Evolutionary conservation across 2,797 vertebrate genomes (phyloP).

Genomic region (Naso thynnoides): DNA sequence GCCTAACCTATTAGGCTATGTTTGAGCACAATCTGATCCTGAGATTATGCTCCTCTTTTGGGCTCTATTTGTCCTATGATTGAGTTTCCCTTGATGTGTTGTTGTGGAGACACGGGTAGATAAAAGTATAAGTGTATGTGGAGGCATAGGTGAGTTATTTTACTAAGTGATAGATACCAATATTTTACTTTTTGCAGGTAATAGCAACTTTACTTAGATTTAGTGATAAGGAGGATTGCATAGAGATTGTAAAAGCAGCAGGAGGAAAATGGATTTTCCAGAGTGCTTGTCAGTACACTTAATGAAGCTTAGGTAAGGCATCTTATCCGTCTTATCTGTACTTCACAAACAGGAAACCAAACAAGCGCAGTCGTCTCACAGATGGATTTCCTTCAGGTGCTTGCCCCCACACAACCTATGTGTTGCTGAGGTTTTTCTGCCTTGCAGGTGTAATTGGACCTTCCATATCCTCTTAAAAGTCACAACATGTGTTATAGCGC

Average conservation of each 20-base stretch:
- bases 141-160: no score
- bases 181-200: background rate
- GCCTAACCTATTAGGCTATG: no score
- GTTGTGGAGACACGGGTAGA: background rate
- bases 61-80: background rate
- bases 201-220: background rate
- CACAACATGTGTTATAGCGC: background rate
- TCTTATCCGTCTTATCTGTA: slow-evolving; percentile 21
- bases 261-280: background rate
- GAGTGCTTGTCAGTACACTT: background rate
- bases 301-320: background rate
- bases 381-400: background rate
- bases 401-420: slow-evolving; percentile 5
- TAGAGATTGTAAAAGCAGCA: background rate
- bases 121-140: background rate
- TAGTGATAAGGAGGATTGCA: background rate
- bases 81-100: background rate
- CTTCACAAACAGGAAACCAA: slow-evolving; percentile 63
- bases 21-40: background rate
- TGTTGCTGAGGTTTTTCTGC: background rate
- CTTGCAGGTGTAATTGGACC: slow-evolving; percentile 4
- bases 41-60: background rate
- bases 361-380: background rate
- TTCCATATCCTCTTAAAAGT: background rate
- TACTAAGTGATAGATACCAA: no score